These are phyloP conservation scores for Hypomecis punctinalis DNA, from an alignment of 2,888 invertebrate species.

Conservation along the genomic window DNA sequence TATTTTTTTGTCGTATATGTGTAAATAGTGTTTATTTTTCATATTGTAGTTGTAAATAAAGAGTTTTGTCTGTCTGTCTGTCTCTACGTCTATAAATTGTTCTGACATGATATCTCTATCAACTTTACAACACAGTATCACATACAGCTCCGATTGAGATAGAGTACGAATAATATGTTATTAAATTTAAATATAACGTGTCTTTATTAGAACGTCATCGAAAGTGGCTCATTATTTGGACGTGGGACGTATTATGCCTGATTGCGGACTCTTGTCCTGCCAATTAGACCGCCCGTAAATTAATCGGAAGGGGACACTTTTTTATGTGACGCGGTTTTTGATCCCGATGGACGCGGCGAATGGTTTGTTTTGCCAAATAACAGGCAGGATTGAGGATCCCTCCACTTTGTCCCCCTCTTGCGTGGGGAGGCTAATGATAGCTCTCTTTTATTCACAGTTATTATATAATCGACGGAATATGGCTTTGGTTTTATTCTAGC, in stretches of 20 bases:
- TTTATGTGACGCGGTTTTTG: conserved; percentile 41
- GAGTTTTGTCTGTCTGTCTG: too few relatives aligned
- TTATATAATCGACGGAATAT: neutral
- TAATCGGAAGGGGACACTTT: conserved; percentile 50
- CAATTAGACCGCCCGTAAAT: conserved; percentile 62
- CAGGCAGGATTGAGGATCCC: conserved; percentile 2
- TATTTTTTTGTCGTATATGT: too few relatives aligned
- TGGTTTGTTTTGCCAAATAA: conserved; percentile 22
- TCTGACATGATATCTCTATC: too few relatives aligned
- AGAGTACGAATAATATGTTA: too few relatives aligned
- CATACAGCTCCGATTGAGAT: too few relatives aligned
- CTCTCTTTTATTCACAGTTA: neutral
- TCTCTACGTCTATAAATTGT: too few relatives aligned
- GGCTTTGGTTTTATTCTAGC: too few relatives aligned
- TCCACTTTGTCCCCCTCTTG: neutral
- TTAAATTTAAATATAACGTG: too few relatives aligned
- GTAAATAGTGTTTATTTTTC: too few relatives aligned
- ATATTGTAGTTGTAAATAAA: too few relatives aligned
- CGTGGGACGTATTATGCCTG: conserved; percentile 55
- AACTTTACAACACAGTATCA: too few relatives aligned
- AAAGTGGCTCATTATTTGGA: conserved; percentile 57
- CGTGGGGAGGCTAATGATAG: neutral
- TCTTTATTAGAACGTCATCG: too few relatives aligned
- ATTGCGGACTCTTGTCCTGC: conserved; percentile 57
- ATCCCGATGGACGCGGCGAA: conserved; percentile 15